Evolutionary conservation across 1,140 invertebrate genomes (phyloP), one percentile per base, ranked within the genome.

Genomic region (Watersipora subatra): DNA sequence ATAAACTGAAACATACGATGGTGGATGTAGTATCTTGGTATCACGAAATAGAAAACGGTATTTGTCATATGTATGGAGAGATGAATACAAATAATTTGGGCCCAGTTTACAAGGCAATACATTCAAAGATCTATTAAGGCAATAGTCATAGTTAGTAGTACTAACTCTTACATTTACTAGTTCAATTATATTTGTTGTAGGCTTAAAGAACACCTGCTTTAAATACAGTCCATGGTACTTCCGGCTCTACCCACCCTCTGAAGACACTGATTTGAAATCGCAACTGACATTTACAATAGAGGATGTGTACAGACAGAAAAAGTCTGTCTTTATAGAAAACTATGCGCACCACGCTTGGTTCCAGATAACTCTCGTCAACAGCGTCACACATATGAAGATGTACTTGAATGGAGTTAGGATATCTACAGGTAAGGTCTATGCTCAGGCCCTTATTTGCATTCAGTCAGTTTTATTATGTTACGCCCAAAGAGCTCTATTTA

Each of bases 341-440:
- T 74, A 72, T 61, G 25, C 24, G 15, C 70, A 67, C 1, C 62
- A 63, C 2, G 24, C 46, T 28, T 73, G 71, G 71, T 57, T 66
- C 1, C 65, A 70, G 57, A 62, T 74, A 1, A 66, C 68, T 28
- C 68, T 68, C 0, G 61, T 68, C 1, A 73, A 72, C 66, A 63
- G 68, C 55, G 66, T 63, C 3, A 7, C 29, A 19, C 59, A 66
- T 56, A 64, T 74, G 57, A 64, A 63, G 56, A 28, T 74, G 20
- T 73, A 64, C 29, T 63, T 70, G 26, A 68, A 72, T 59, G 64
- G 67, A 0, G 69, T 68, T 12, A 58, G 69, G 58, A 67, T 74
- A 1, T 61, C 65, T 12, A 67, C 68, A 0, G 34, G 64, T 26
- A 58, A 64, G 1, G n/a, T 67, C 1, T 71, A 74, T 30, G 64